Base-by-base conservation (phyloP, 2,888 invertebrate genomes). In the Exephanes ischioxanthus region DNA sequence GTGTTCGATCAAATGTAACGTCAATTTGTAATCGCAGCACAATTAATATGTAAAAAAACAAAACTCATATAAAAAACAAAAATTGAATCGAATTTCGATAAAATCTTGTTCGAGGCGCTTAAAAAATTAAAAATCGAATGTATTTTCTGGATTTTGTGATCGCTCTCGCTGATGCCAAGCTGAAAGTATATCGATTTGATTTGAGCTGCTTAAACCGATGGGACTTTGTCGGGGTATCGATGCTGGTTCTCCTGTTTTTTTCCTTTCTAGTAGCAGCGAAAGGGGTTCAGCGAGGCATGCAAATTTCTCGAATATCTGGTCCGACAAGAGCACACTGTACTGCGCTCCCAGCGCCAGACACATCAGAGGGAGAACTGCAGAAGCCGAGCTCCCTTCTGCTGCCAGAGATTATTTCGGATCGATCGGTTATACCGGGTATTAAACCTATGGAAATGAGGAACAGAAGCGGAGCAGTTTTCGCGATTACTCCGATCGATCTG, bases 331-430 rank as follows among this genome's bases (percentile, higher is more conserved):
- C 79, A 67, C 67, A 51, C 67, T 37, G 33, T 45, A 19, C 1
- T 41, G 30, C 58, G 41, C 9, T 33, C 41, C 3, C 26, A 67
- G 26, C 22, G 22, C 58, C 71, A 51, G 55, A 71, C 33, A 41
- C 67, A 53, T 72, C 78, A 55, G 51, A 63, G 63, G 70, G 51
- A 55, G 37, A 22, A n/a, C 14, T 26, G 48, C 72, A 30, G 83
- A 61, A 83, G 79, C 83, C n/a, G 51, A 66, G 22, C 51, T 63
- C 19, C 55, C 33, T 53, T 41, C 66, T 45, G 45, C 85, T 80
- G 85, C 80, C 85, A 80, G 83, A 83, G 83, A 83, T 85, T 85
- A 85, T 80, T 85, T 72, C 68, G 80, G 63, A 85, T 72, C 83
- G 83, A 85, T 85, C 85, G 76, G 76, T 85, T 82, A 71, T 78